These are phyloP conservation scores for Scleropages formosus DNA, from an alignment of 2,797 vertebrate species.

Conservation along the genomic window DNA sequence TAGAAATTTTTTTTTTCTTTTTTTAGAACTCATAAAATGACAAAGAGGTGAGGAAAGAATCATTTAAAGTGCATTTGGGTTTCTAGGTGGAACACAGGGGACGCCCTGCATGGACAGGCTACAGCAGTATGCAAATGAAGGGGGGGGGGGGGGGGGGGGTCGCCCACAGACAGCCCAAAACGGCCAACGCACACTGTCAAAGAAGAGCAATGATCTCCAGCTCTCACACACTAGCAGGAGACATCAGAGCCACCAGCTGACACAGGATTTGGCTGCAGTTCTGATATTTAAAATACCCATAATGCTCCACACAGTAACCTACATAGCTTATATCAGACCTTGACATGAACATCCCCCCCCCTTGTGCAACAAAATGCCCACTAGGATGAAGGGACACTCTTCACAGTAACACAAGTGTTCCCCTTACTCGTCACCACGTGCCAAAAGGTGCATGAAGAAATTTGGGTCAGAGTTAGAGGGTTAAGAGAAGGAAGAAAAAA, in stretches of 20 bases:
- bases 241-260: conserved; percentile 2
- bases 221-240: not conserved
- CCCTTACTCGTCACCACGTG: conserved; percentile 29
- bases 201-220: not conserved
- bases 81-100: conserved; percentile 31
- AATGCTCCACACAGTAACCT: conserved; percentile 43
- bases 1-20: conserved; percentile 32
- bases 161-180: conserved; percentile 24
- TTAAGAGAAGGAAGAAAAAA: too few species aligned
- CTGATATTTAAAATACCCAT: conserved; percentile 29
- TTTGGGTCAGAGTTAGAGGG: too few species aligned
- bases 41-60: conserved; percentile 59
- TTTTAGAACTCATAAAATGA: conserved; percentile 44
- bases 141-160: not conserved
- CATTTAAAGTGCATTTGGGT: conserved; percentile 41
- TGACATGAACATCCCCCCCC: conserved; percentile 25
- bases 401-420: not conserved
- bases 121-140: conserved; percentile 29
- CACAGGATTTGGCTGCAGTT: conserved; percentile 14
- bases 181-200: conserved; percentile 31
- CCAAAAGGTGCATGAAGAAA: conserved; percentile 22
- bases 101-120: conserved; percentile 48
- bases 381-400: conserved; percentile 19
- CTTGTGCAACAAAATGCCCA: conserved; percentile 47
- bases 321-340: conserved; percentile 42